These are phyloP conservation scores for Pyrgus malvae DNA, from an alignment of 2,888 invertebrate species.

Conservation along the genomic window DNA sequence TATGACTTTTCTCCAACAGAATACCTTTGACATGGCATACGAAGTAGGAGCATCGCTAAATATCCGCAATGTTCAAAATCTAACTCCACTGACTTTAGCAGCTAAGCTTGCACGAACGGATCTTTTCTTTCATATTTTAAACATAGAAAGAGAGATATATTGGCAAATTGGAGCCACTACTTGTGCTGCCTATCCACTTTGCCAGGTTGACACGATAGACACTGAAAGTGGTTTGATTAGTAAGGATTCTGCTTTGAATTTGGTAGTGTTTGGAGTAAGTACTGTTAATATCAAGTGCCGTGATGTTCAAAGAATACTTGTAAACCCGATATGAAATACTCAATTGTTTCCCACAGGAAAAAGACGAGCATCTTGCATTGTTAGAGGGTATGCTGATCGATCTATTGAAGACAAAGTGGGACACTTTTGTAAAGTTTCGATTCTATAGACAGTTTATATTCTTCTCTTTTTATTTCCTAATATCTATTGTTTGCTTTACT, in stretches of 20 bases:
- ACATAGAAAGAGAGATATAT: constrained; percentile 97
- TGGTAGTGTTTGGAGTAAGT: constrained; percentile 97
- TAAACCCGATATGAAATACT: too few species aligned
- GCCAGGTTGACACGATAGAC: constrained; percentile 97
- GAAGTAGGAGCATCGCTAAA: constrained; percentile 95
- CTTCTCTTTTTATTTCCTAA: constrained; percentile 94
- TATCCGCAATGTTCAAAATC: constrained; percentile 90
- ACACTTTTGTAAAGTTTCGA: constrained; percentile 96
- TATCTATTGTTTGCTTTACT: constrained; percentile 94
- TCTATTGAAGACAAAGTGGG: constrained; percentile 98
- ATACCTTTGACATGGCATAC: constrained; percentile 96
- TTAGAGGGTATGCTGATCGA: constrained; percentile 97
- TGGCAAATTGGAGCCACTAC: constrained; percentile 98
- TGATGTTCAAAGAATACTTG: too few species aligned
- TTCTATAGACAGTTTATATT: constrained; percentile 96
- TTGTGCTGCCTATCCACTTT: constrained; percentile 97
- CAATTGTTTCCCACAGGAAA: constrained; percentile 88
- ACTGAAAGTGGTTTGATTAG: constrained; percentile 95
- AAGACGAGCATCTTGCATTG: constrained; percentile 95
- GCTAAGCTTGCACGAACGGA: constrained; percentile 96
- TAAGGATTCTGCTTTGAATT: constrained; percentile 95
- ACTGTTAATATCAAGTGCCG: too few species aligned
- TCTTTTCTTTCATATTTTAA: constrained; percentile 98
- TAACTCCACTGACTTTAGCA: constrained; percentile 96
- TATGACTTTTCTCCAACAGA: constrained; percentile 64